Conservation (phyloP, 2,797 vertebrate genomes). For the Choloepus didactylus region DNA sequence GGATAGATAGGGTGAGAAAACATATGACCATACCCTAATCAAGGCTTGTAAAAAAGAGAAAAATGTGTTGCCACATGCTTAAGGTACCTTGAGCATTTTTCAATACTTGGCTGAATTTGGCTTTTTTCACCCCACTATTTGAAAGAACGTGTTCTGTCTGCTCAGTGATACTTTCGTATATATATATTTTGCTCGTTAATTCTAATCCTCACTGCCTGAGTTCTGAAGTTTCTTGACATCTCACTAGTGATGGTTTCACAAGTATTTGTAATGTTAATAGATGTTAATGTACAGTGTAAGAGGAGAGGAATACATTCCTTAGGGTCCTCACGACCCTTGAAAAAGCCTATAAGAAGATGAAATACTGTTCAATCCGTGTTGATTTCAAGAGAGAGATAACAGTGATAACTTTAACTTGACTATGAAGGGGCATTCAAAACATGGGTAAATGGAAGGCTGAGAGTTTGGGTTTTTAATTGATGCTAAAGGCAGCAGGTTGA, state of each 20-base stretch:
- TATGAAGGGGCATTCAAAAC: slow-evolving; percentile 70
- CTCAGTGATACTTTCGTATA: not conserved
- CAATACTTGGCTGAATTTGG: slow-evolving; percentile 32
- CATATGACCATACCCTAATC: slow-evolving; percentile 34
- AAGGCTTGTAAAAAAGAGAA: slow-evolving; percentile 32
- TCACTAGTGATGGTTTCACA: slow-evolving; percentile 35
- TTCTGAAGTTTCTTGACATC: not conserved
- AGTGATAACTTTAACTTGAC: slow-evolving; percentile 56
- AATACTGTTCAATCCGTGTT: not conserved
- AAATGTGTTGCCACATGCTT: slow-evolving; percentile 40
- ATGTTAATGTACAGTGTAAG: not conserved
- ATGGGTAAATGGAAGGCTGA: not conserved
- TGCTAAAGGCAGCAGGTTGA: not conserved
- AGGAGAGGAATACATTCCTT: slow-evolving; percentile 38
- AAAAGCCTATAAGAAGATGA: slow-evolving; percentile 62
- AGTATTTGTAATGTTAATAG: slow-evolving; percentile 51
- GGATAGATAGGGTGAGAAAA: slow-evolving; percentile 25
- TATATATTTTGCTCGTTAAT: not conserved
- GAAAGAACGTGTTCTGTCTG: slow-evolving; percentile 64
- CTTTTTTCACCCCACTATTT: not conserved
- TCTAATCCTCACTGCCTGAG: slow-evolving; percentile 38
- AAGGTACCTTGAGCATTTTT: slow-evolving; percentile 2
- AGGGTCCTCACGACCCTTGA: slow-evolving; percentile 34
- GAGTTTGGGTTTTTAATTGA: not conserved
- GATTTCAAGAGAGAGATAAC: slow-evolving; percentile 22